phyloP scores from a whole-genome alignment of 1,140 invertebrate genomes.

The Drosophila cardini region DNA sequence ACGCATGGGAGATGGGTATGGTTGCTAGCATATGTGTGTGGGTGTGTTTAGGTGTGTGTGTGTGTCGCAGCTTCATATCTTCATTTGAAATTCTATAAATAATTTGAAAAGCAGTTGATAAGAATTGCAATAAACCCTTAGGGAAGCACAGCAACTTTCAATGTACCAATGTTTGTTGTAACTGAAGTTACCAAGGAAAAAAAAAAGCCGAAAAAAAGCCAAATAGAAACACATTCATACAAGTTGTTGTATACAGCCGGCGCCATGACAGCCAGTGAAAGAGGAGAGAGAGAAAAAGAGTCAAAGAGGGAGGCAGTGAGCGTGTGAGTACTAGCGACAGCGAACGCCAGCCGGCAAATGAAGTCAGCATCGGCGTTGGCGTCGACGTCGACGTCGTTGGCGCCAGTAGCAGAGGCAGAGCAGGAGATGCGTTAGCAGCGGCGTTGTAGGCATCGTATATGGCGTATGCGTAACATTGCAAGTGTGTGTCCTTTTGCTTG shows the following conservation, averaged over 20 bases:
- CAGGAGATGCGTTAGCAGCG: not conserved
- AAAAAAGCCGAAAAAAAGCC: constrained; percentile 55
- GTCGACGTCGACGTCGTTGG: constrained; percentile 25
- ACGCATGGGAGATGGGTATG: not conserved
- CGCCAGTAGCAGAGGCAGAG: constrained; percentile 8
- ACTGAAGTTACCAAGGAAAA: constrained; percentile 2
- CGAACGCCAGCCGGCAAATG: constrained; percentile 21
- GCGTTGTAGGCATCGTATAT: constrained; percentile 42
- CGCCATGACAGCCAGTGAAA: not conserved
- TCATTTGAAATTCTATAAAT: constrained; percentile 81
- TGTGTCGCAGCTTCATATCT: constrained; percentile 45
- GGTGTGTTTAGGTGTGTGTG: not conserved
- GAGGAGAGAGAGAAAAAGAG: constrained; percentile 5
- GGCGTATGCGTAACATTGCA: constrained; percentile 70
- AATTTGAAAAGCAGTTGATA: constrained; percentile 76
- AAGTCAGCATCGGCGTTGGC: constrained; percentile 10
- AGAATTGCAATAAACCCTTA: constrained; percentile 48
- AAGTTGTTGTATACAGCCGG: constrained; percentile 66
- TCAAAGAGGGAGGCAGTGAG: not conserved
- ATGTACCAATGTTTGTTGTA: not conserved
- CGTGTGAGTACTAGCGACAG: not conserved
- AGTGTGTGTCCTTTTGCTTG: constrained; percentile 1
- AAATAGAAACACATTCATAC: constrained; percentile 77
- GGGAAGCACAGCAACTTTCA: not conserved
- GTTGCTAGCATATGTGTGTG: not conserved